These are phyloP conservation scores for Archegozetes longisetosus DNA, from an alignment of 1,140 invertebrate genomes.

Conservation along the genomic window DNA sequence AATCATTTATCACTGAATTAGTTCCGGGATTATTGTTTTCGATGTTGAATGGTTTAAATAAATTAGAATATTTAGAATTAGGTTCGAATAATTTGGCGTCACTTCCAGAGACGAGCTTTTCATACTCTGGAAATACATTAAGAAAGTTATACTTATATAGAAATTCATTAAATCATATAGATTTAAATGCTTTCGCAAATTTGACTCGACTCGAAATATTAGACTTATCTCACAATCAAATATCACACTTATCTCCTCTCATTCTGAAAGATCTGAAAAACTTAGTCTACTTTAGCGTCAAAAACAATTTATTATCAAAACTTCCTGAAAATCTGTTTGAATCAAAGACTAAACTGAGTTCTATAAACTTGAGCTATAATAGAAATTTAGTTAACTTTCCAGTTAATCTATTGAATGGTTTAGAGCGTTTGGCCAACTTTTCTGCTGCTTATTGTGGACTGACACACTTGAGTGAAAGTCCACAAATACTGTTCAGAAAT, in stretches of 20 bases:
- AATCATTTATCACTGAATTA: constrained; percentile 3
- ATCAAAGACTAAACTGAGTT: constrained; percentile 11
- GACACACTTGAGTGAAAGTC: constrained; percentile 11
- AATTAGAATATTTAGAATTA: constrained; percentile 9
- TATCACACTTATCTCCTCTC: constrained; percentile 13
- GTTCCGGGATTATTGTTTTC: constrained; percentile 8
- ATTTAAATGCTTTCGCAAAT: constrained; percentile 14
- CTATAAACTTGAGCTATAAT: constrained; percentile 21
- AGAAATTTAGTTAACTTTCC: constrained; percentile 16
- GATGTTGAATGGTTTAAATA: not conserved
- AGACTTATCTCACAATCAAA: constrained; percentile 22
- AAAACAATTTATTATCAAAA: constrained; percentile 17
- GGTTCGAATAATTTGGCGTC: not conserved
- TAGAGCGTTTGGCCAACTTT: constrained; percentile 17
- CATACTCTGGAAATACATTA: constrained; percentile 7
- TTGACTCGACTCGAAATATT: constrained; percentile 19
- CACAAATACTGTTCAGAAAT: constrained; percentile 13
- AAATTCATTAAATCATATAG: constrained; percentile 15
- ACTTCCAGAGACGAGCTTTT: not conserved
- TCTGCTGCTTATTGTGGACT: constrained; percentile 18
- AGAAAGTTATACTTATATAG: constrained; percentile 10
- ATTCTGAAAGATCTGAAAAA: constrained; percentile 17
- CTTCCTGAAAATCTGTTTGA: constrained; percentile 19
- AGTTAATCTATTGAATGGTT: constrained; percentile 14
- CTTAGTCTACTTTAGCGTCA: constrained; percentile 15